Conservation (phyloP, 2,888 invertebrate genomes). For the Isoperla grammatica region DNA sequence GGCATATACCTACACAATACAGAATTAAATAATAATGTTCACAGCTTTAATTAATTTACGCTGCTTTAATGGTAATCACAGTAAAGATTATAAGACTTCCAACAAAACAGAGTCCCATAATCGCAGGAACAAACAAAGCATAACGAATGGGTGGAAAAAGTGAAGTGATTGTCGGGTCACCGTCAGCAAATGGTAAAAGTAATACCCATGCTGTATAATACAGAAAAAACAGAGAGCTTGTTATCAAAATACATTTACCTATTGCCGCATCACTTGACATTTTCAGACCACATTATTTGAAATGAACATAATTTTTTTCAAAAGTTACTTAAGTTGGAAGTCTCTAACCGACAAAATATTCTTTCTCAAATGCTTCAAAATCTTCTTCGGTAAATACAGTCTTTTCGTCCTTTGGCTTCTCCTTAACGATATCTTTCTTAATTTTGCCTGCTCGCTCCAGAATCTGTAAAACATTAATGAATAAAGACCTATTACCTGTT, state of each 20-base stretch:
- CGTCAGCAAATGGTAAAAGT: slow-evolving; percentile 60
- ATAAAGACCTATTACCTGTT: no score
- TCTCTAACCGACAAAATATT: slow-evolving; percentile 49
- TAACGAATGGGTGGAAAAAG: slow-evolving; percentile 53
- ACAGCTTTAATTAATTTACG: slow-evolving; percentile 5
- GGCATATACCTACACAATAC: slow-evolving; percentile 50
- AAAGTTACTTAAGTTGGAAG: background rate
- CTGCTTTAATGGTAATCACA: slow-evolving; percentile 25
- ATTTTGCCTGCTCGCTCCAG: slow-evolving; percentile 47
- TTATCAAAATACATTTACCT: slow-evolving; percentile 54
- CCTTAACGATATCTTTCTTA: background rate
- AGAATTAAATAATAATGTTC: slow-evolving; percentile 34
- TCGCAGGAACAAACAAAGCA: slow-evolving; percentile 55
- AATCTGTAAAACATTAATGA: slow-evolving; percentile 44
- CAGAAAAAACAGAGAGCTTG: slow-evolving; percentile 49
- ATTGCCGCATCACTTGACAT: slow-evolving; percentile 33
- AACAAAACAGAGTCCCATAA: slow-evolving; percentile 57
- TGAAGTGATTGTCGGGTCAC: slow-evolving; percentile 50
- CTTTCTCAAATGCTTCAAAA: slow-evolving; percentile 59
- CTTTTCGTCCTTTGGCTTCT: slow-evolving; percentile 39
- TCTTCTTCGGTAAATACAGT: slow-evolving; percentile 67
- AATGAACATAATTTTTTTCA: background rate
- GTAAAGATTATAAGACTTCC: slow-evolving; percentile 62
- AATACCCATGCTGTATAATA: slow-evolving; percentile 62
- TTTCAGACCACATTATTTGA: background rate